Evolutionary conservation across 2,888 invertebrate genomes (phyloP).

Genomic region (Xanthorhoe designata): DNA sequence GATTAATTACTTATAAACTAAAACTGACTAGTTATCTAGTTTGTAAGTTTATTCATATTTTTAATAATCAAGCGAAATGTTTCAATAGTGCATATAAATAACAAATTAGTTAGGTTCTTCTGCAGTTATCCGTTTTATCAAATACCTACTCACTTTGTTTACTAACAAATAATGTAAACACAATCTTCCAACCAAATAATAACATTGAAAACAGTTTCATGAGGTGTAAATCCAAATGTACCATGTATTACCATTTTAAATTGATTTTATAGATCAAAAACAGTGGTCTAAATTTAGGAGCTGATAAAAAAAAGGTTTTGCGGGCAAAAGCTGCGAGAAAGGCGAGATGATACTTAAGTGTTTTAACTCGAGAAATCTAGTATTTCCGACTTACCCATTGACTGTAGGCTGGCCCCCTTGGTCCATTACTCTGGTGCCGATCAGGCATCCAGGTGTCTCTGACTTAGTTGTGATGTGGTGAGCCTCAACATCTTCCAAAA

Average conservation of each 20-base stretch:
- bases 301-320: constrained; percentile 2
- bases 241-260: too few relatives aligned
- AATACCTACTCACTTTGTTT: constrained; percentile 7
- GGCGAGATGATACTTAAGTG: neutral
- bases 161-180: constrained; percentile 15
- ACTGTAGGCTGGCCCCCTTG: constrained; percentile 57
- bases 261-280: neutral
- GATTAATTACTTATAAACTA: too few relatives aligned
- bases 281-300: neutral
- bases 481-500: constrained; percentile 76
- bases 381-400: constrained; percentile 63
- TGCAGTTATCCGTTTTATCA: neutral
- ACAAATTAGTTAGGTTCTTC: too few relatives aligned
- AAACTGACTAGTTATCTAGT: too few relatives aligned
- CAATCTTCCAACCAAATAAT: neutral
- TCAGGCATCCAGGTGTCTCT: constrained; percentile 78
- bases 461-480: constrained; percentile 72
- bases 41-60: too few relatives aligned
- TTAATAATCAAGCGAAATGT: too few relatives aligned
- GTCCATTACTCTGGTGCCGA: constrained; percentile 67
- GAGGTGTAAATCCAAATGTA: neutral
- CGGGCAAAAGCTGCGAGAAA: constrained; percentile 3
- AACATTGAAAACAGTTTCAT: neutral
- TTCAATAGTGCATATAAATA: too few relatives aligned
- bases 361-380: constrained; percentile 12